Base-by-base conservation (phyloP, 2,113 vertebrate genomes). In the Prionailurus viverrinus region DNA sequence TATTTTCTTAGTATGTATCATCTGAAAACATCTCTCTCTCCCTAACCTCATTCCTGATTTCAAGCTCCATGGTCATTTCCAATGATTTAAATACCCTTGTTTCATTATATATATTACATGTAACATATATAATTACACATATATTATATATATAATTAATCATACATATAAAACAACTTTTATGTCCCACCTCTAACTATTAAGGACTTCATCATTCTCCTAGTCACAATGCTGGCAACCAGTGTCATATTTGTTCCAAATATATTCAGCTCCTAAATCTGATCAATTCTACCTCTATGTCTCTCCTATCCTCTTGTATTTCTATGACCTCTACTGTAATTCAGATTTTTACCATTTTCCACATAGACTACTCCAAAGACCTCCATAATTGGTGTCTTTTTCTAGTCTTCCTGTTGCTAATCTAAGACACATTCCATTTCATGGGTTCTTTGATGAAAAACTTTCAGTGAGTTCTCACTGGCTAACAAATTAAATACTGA, bases 271-370 rank as follows among this genome's bases (percentile, higher is more conserved):
- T 95, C 19, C 66, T 84, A 71, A 87, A 96, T 93, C 41, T 68
- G 87, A 36, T n/a, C 53, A 81, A 33, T 4, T 33, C 41, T 85
- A 21, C 13, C 51, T 81, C 69, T 41, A 27, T 21, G 1, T 68
- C 69, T 84, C 6, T 74, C 13, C 23, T 51, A 45, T 61, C 29
- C 48, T 86, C 16, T 7, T 58, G 29, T 23, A 73, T 48, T 66
- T 19, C 83, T n/a, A 39, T 7, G 55, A 33, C 9, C 13, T 61
- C 69, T 73, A 80, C 4, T 31, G 4, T 61, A 71, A 93, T 73
- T 88, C 41, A 90, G 81, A 68, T 76, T 78, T 93, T 33, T 90
- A 61, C 48, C 81, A 66, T 80, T 95, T 95, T 69, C 33, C n/a
- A 65, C 36, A 69, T 0, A 79, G 68, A 58, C 33, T 45, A 71